Percentiles rank a stretch among this genome's conserved stretches.
phyloP scores from a whole-genome alignment of 2,888 invertebrate species.

The Mechanitis mazaeus region DNA sequence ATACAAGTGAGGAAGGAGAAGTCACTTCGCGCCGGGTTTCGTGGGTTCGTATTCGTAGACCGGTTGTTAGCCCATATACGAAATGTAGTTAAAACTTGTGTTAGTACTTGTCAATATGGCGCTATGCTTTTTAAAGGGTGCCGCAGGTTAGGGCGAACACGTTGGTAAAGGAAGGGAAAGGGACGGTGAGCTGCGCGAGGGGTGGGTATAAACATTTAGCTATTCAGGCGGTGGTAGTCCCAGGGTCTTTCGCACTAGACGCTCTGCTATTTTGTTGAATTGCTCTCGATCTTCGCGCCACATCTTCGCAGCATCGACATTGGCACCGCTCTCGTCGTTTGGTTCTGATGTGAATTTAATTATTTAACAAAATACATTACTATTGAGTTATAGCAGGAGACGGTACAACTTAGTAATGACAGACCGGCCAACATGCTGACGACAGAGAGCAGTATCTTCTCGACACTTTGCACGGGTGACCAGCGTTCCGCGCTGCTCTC shows the following conservation, averaged over 20 bases:
- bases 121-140: too few relatives aligned
- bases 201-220: not conserved
- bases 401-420: slow-evolving; percentile 13
- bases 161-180: too few relatives aligned
- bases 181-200: too few relatives aligned
- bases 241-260: slow-evolving; percentile 93
- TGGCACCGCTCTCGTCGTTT: slow-evolving; percentile 99
- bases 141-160: too few relatives aligned
- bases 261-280: slow-evolving; percentile 94
- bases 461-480: slow-evolving; percentile 99
- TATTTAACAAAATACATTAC: not conserved
- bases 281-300: slow-evolving; percentile 97
- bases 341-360: slow-evolving; percentile 82
- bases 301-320: slow-evolving; percentile 99
- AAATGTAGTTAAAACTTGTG: too few relatives aligned
- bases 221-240: slow-evolving; percentile 76
- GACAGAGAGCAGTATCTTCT: slow-evolving; percentile 98
- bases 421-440: slow-evolving; percentile 95
- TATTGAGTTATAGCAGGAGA: not conserved
- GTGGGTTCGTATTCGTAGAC: not conserved
- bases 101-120: too few relatives aligned
- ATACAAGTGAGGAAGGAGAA: too few relatives aligned
- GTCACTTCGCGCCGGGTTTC: not conserved
- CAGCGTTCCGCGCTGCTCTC: slow-evolving; percentile 98
- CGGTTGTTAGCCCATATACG: too few relatives aligned